Evolutionary conservation across 2,888 invertebrate genomes (phyloP).

Genomic region (Xylota segnis): DNA sequence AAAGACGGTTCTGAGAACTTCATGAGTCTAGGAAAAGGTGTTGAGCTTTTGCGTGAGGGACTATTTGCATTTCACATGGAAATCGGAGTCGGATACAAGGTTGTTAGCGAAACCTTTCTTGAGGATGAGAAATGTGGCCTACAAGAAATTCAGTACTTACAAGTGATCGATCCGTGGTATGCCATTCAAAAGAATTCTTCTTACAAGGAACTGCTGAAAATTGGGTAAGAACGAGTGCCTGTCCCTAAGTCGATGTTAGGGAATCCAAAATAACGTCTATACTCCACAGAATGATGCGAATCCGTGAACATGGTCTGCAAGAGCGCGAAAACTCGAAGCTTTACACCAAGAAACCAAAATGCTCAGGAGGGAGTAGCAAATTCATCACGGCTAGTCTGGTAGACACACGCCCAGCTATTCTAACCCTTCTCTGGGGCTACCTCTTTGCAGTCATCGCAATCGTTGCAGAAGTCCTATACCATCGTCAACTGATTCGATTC

Average conservation of each 20-base stretch:
- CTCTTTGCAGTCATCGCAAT: constrained; percentile 81
- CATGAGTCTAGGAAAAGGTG: constrained; percentile 87
- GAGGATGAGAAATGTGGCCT: constrained; percentile 90
- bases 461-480: constrained; percentile 81
- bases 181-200: constrained; percentile 88
- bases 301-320: constrained; percentile 87
- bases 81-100: constrained; percentile 87
- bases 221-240: constrained; percentile 85
- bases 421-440: constrained; percentile 84
- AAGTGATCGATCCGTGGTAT: constrained; percentile 88
- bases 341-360: constrained; percentile 87
- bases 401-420: constrained; percentile 86
- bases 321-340: constrained; percentile 86
- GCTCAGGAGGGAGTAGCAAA: constrained; percentile 84
- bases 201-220: constrained; percentile 87
- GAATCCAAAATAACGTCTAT: neutral
- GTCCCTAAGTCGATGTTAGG: too few species aligned
- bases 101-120: constrained; percentile 88
- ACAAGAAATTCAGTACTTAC: constrained; percentile 88
- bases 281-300: constrained; percentile 85
- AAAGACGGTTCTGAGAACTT: constrained; percentile 86
- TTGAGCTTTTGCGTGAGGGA: constrained; percentile 86
- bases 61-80: constrained; percentile 90
- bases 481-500: constrained; percentile 18
- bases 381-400: constrained; percentile 88